Percentiles rank a stretch among this genome's conserved stretches.
Conservation (phyloP, 2,113 vertebrate species). For the Sapajus apella region DNA sequence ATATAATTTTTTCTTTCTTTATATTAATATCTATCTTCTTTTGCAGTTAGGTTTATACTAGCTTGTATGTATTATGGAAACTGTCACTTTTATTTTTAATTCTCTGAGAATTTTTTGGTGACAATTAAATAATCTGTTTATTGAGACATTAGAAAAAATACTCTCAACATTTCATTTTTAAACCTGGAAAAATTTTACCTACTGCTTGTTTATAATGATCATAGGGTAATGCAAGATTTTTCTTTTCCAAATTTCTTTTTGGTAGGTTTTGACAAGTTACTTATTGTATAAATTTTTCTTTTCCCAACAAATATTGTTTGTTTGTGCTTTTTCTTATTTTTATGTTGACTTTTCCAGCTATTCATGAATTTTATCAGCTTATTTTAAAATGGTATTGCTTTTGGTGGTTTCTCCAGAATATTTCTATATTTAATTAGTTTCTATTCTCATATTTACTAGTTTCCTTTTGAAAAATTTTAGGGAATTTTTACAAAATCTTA, state of each 20-base stretch:
- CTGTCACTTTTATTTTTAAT: neutral
- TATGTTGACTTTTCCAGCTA: neutral
- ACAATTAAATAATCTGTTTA: neutral
- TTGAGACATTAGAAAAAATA: neutral
- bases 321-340: neutral
- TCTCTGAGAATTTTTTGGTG: neutral
- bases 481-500: neutral
- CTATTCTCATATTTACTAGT: neutral
- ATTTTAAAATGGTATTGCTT: neutral
- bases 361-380: neutral
- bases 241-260: neutral
- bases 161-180: neutral
- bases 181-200: neutral
- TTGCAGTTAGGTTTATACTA: neutral
- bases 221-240: neutral
- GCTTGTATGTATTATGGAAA: neutral
- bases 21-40: neutral
- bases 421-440: neutral
- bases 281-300: neutral
- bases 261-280: neutral
- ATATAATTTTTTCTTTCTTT: neutral
- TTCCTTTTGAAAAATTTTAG: neutral
- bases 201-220: neutral
- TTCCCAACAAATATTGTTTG: neutral
- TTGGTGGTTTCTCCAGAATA: neutral